These are phyloP conservation scores for Halichondria panicea DNA, from an alignment of 37 sponge, comb jelly and placozoan species.

Conservation along the genomic window DNA sequence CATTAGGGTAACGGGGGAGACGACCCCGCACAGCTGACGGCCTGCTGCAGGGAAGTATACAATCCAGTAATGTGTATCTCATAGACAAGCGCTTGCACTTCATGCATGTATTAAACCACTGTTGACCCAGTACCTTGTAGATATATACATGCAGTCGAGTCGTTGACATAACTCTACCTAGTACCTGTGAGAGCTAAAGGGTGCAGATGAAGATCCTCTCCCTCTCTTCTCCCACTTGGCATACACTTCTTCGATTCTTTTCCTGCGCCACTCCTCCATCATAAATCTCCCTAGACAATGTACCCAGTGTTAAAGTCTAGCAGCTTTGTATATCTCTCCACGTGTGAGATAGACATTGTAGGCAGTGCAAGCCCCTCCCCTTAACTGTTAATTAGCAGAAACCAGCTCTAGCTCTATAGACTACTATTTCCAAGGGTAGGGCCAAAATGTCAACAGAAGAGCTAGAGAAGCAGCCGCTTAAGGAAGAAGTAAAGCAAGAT, in stretches of 20 bases:
- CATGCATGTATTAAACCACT: no score
- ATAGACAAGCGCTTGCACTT: no score
- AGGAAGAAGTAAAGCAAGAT: background rate
- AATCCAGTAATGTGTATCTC: no score
- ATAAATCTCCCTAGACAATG: background rate
- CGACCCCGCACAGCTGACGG: no score
- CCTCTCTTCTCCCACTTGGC: constrained; percentile 45
- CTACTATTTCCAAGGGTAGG: background rate
- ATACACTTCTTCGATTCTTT: constrained; percentile 37
- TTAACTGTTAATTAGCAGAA: background rate
- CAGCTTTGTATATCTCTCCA: no score
- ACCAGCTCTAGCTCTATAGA: background rate
- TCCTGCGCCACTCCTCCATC: constrained; percentile 46
- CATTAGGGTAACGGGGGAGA: no score
- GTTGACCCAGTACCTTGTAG: no score
- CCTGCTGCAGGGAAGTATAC: no score
- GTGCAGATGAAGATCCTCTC: background rate
- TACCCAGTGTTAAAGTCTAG: background rate
- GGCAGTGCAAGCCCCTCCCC: background rate
- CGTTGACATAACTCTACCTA: no score
- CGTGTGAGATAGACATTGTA: no score
- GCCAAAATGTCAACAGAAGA: background rate
- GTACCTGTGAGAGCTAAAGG: no score
- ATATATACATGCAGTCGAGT: no score
- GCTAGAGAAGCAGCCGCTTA: background rate